Evolutionary conservation across 2,797 vertebrate species (phyloP).

Genomic region (Pantherophis alleghaniensis): DNA sequence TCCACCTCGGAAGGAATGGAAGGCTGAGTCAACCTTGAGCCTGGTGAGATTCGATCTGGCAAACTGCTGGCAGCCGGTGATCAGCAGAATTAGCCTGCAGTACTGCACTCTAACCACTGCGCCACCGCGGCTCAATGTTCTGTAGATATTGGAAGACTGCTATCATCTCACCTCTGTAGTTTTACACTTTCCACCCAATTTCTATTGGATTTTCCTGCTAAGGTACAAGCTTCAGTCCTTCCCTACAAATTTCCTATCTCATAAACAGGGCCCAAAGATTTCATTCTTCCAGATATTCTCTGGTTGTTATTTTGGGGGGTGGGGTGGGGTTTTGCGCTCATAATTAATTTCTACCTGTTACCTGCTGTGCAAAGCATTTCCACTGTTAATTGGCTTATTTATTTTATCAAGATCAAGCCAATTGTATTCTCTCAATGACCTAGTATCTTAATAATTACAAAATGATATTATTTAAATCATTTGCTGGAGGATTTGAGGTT

Average conservation of each 20-base stretch:
- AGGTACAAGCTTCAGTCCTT: not conserved
- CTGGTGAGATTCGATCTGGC: too few species aligned
- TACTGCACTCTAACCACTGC: too few species aligned
- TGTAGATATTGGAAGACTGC: too few species aligned
- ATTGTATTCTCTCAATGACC: not conserved
- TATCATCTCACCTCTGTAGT: too few species aligned
- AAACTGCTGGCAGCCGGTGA: too few species aligned
- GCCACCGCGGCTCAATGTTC: too few species aligned
- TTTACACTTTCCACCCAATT: not conserved
- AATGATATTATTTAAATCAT: not conserved
- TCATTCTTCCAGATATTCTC: not conserved
- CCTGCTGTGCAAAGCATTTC: not conserved
- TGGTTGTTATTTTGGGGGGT: not conserved
- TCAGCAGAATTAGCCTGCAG: too few species aligned
- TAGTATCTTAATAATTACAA: slow-evolving; percentile 21
- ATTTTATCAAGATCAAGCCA: slow-evolving; percentile 4
- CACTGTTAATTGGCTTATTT: slow-evolving; percentile 17
- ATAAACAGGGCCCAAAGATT: not conserved
- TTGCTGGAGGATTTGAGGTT: slow-evolving; percentile 6
- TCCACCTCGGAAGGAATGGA: too few species aligned
- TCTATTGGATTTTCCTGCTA: not conserved
- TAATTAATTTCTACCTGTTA: slow-evolving; percentile 12
- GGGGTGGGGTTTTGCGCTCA: not conserved
- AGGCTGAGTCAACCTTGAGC: too few species aligned
- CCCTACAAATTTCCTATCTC: not conserved